A percentile compares a stretch with the other conserved stretches of the same genome.
Conservation (phyloP, 2,113 vertebrate species). For the Pluvialis apricaria region DNA sequence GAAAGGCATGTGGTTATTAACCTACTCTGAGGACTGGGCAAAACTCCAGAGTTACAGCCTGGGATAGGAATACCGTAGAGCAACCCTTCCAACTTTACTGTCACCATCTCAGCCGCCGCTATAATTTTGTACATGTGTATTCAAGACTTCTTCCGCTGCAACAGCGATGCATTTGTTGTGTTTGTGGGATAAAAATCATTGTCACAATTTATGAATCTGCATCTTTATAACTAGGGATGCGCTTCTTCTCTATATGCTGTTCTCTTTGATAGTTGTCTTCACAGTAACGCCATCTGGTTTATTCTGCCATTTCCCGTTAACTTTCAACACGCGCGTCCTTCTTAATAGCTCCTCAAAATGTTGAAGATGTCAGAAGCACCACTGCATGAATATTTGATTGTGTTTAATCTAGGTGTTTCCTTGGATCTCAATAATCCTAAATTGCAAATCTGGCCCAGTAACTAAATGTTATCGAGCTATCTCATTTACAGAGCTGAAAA, state of each 20-base stretch:
- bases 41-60: neutral
- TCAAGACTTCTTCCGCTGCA: neutral
- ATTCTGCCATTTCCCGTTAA: fast-evolving
- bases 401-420: neutral
- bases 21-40: neutral
- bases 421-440: neutral
- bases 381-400: neutral
- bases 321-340: fast-evolving
- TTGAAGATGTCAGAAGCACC: neutral
- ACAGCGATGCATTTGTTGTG: neutral
- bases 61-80: neutral
- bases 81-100: neutral
- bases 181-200: neutral
- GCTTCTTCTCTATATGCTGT: neutral
- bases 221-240: neutral
- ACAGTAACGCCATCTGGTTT: neutral
- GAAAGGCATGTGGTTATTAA: neutral
- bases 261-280: neutral
- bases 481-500: neutral
- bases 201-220: neutral
- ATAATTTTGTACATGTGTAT: fast-evolving
- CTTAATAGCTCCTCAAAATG: neutral
- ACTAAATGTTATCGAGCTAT: neutral
- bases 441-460: neutral
- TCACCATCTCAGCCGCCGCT: neutral